phyloP scores from a whole-genome alignment of 2,113 vertebrate genomes.

The Chionodraco myersi region DNA sequence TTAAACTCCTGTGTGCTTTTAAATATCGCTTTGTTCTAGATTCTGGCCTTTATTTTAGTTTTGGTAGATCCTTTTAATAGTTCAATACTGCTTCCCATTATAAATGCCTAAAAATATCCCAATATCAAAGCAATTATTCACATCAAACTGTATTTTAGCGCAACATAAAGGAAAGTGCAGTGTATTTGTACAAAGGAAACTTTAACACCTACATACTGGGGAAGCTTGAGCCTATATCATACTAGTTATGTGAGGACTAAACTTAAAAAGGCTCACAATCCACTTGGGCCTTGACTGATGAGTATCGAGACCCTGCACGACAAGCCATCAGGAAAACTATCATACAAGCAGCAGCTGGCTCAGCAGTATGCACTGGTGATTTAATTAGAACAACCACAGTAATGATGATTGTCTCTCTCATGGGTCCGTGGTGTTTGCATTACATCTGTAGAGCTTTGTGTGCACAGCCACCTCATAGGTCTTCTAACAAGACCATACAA shows the following conservation, averaged over 20 bases:
- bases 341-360: slow-evolving; percentile 49
- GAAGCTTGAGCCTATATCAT: background rate
- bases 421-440: slow-evolving; percentile 61
- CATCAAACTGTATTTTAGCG: background rate
- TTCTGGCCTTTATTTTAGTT: slow-evolving; percentile 25
- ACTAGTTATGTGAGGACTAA: slow-evolving; percentile 7
- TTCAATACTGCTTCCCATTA: slow-evolving; percentile 14
- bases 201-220: background rate
- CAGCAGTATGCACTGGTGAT: slow-evolving; percentile 64
- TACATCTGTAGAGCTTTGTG: slow-evolving; percentile 62
- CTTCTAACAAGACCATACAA: slow-evolving; percentile 48
- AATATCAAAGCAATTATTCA: slow-evolving; percentile 9
- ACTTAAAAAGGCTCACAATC: slow-evolving; percentile 37
- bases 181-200: slow-evolving; percentile 14
- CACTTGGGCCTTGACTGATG: slow-evolving; percentile 50
- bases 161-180: background rate
- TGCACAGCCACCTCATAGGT: slow-evolving; percentile 52
- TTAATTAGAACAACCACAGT: slow-evolving; percentile 69
- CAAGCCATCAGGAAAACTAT: slow-evolving; percentile 49
- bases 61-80: slow-evolving; percentile 14
- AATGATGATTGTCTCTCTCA: slow-evolving; percentile 69
- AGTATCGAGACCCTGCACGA: slow-evolving; percentile 46
- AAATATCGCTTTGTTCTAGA: slow-evolving; percentile 53
- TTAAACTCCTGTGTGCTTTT: slow-evolving; percentile 34
- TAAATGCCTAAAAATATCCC: slow-evolving; percentile 1